Evolutionary conservation across 2,797 vertebrate genomes (phyloP).

Genomic region (Pseudochaenichthys georgianus): DNA sequence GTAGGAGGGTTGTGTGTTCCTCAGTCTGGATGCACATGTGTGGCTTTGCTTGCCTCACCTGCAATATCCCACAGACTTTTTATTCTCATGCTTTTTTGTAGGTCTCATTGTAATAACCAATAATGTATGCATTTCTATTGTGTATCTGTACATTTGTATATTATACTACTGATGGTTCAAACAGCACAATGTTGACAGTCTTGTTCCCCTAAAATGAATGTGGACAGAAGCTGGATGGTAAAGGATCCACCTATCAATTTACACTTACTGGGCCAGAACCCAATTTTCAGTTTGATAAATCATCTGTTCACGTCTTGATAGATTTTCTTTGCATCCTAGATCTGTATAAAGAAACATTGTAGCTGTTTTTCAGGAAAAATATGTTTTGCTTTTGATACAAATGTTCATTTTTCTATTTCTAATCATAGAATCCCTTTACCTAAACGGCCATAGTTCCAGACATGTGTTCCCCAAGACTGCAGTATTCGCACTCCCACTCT

Average conservation of each 20-base stretch:
- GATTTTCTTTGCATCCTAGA: constrained; percentile 50
- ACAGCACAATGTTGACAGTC: constrained; percentile 93
- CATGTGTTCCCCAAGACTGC: constrained; percentile 71
- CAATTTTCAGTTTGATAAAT: constrained; percentile 52
- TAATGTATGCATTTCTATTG: constrained; percentile 94
- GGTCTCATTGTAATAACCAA: constrained; percentile 94
- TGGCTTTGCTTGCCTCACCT: constrained; percentile 87
- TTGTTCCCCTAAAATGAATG: constrained; percentile 82
- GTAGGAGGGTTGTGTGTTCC: constrained; percentile 81
- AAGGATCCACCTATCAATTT: constrained; percentile 44
- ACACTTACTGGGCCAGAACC: constrained; percentile 31
- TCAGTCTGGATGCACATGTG: constrained; percentile 78
- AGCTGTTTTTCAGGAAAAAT: constrained; percentile 60
- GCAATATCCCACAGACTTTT: constrained; percentile 92
- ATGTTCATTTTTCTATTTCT: constrained; percentile 70
- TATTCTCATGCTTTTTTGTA: constrained; percentile 94
- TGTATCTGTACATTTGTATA: constrained; percentile 95
- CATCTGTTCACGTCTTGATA: constrained; percentile 45
- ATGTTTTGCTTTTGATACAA: constrained; percentile 76
- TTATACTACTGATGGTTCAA: constrained; percentile 93
- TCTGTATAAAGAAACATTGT: constrained; percentile 52
- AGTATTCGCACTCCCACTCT: constrained; percentile 55
- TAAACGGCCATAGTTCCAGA: constrained; percentile 73
- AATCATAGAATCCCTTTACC: constrained; percentile 78
- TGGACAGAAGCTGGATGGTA: constrained; percentile 57